These are phyloP conservation scores for Eristalis pertinax DNA, from an alignment of 2,888 invertebrate species.

Conservation along the genomic window DNA sequence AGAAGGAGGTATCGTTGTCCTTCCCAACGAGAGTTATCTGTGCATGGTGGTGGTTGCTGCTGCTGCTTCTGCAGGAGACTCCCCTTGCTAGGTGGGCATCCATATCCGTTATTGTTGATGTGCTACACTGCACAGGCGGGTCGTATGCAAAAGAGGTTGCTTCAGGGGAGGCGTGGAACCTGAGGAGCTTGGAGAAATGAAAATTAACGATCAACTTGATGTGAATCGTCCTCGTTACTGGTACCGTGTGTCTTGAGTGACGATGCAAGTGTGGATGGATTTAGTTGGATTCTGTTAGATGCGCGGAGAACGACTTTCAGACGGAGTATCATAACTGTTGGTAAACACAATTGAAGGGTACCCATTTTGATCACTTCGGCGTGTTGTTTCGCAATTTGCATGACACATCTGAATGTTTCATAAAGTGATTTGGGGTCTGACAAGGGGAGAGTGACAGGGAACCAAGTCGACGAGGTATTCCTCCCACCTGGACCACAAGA, in stretches of 20 bases:
- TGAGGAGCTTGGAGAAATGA: neutral
- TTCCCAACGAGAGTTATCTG: conserved; percentile 27
- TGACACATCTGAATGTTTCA: too few relatives aligned
- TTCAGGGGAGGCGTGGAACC: conserved; percentile 21
- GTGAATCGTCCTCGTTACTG: neutral
- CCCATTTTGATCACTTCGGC: too few relatives aligned
- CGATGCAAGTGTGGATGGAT: conserved; percentile 2
- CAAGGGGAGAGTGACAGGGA: too few relatives aligned
- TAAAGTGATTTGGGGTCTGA: too few relatives aligned
- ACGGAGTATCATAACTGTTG: neutral
- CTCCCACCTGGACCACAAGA: too few relatives aligned
- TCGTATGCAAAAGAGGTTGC: conserved; percentile 35
- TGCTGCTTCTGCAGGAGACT: conserved; percentile 20
- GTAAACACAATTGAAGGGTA: neutral
- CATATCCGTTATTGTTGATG: conserved; percentile 41
- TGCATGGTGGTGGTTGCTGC: conserved; percentile 10
- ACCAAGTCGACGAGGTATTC: too few relatives aligned
- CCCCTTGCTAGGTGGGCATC: neutral
- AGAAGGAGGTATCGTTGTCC: conserved; percentile 52
- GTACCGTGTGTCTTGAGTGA: neutral
- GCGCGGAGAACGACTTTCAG: neutral
- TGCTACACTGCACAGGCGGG: conserved; percentile 56
- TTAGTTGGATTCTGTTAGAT: conserved; percentile 12
- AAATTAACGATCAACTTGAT: conserved; percentile 34
- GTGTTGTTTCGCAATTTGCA: too few relatives aligned